Percentiles rank a stretch among this genome's conserved stretches.
Evolutionary conservation across 2,797 vertebrate species (phyloP).

Genomic region (Leuciscus waleckii): DNA sequence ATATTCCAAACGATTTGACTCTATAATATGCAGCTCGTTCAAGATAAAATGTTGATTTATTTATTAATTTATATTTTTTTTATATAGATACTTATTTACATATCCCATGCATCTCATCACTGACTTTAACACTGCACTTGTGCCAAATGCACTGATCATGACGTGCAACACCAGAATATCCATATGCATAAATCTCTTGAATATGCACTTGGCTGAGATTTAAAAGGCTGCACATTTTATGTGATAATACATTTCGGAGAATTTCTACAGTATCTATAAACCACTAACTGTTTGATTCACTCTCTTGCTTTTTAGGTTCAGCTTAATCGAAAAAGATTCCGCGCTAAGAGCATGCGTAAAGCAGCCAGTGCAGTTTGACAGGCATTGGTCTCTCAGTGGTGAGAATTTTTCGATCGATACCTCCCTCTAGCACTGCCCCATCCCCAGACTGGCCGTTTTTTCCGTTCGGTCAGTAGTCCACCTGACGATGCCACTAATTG

Average conservation of each 20-base stretch:
- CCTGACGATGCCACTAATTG: constrained; percentile 17
- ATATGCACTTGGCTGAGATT: background rate
- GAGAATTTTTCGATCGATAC: constrained; percentile 66
- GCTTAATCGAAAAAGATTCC: background rate
- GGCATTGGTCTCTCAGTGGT: constrained; percentile 25
- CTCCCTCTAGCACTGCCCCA: constrained; percentile 65
- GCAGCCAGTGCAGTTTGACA: constrained; percentile 23
- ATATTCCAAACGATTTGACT: background rate
- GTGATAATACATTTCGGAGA: background rate
- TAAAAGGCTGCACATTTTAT: background rate
- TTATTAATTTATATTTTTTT: background rate
- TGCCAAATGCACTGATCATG: background rate
- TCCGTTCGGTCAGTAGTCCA: constrained; percentile 7
- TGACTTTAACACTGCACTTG: background rate
- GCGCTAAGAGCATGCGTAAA: constrained; percentile 55
- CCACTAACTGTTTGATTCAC: background rate
- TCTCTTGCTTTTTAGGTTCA: background rate
- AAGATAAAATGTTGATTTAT: too few species aligned
- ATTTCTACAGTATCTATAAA: background rate
- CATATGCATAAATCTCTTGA: background rate
- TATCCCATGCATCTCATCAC: background rate
- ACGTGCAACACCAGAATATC: background rate
- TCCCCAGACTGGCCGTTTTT: constrained; percentile 40
- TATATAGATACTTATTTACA: background rate
- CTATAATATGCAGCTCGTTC: background rate